A percentile compares a stretch with the other conserved stretches of the same genome.
phyloP scores from a whole-genome alignment of 1,140 invertebrate species.

The Magallana gigas region DNA sequence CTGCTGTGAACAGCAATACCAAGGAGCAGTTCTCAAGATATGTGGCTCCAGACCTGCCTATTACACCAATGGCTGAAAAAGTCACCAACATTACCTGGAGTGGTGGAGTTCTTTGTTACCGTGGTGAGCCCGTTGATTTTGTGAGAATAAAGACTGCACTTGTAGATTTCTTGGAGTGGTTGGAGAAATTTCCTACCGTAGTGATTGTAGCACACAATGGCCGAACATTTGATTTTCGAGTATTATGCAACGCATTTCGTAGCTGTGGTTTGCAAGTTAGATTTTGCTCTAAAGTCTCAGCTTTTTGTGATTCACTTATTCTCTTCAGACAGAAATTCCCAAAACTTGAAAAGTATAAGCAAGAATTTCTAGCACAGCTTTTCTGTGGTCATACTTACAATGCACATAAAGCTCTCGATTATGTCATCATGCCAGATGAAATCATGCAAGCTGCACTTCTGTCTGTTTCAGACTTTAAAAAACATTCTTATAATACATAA shows the following conservation, averaged over 20 bases:
- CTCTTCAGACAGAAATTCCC: background rate
- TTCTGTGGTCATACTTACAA: constrained; percentile 5
- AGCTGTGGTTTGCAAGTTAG: background rate
- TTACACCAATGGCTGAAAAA: constrained; percentile 25
- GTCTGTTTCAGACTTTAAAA: too few relatives aligned
- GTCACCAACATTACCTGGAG: constrained; percentile 33
- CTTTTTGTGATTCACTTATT: background rate
- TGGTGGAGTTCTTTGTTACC: constrained; percentile 23
- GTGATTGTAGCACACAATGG: constrained; percentile 25
- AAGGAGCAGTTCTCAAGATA: constrained; percentile 38
- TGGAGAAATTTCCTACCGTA: background rate
- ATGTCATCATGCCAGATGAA: constrained; percentile 4
- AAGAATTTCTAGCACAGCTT: constrained; percentile 22
- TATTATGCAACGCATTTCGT: background rate
- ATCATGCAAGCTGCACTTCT: too few relatives aligned
- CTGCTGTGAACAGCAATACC: background rate
- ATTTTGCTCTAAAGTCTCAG: background rate
- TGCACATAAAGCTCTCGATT: constrained; percentile 22
- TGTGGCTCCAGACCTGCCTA: constrained; percentile 42
- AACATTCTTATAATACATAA: too few relatives aligned
- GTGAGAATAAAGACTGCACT: background rate
- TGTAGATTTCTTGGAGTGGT: constrained; percentile 1
- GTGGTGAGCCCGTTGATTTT: constrained; percentile 25
- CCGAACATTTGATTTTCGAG: constrained; percentile 18
- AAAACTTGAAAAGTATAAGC: background rate